phyloP scores from a whole-genome alignment of 2,797 vertebrate species.

The Argyrosomus regius region DNA sequence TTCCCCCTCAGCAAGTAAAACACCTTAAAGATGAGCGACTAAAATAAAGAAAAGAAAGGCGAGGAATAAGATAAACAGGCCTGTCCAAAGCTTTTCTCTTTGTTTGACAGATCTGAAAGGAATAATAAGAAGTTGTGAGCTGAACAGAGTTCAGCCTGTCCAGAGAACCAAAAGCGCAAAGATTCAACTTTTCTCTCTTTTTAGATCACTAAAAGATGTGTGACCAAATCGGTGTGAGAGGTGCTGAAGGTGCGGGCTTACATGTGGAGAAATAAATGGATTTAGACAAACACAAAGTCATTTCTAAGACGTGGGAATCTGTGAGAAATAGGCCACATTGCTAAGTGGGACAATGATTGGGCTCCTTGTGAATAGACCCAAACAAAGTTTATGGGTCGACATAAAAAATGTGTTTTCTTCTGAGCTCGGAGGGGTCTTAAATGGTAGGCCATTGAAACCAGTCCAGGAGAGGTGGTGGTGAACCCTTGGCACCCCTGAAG shows the following conservation, averaged over 20 bases:
- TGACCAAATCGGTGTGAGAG: slow-evolving; percentile 65
- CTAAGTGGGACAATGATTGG: slow-evolving; percentile 78
- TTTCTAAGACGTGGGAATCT: slow-evolving; percentile 78
- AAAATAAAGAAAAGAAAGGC: neutral
- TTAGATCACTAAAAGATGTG: slow-evolving; percentile 36
- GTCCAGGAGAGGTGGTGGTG: slow-evolving; percentile 88
- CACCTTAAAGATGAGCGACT: slow-evolving; percentile 39
- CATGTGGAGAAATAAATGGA: slow-evolving; percentile 62
- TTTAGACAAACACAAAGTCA: slow-evolving; percentile 52
- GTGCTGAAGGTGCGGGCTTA: slow-evolving; percentile 48
- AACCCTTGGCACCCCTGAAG: slow-evolving; percentile 87
- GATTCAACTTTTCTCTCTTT: slow-evolving; percentile 38
- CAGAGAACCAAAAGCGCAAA: slow-evolving; percentile 14
- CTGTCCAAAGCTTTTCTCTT: slow-evolving; percentile 18
- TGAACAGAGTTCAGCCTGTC: slow-evolving; percentile 29
- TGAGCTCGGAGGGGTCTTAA: slow-evolving; percentile 80
- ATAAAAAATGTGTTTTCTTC: slow-evolving; percentile 86
- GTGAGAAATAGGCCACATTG: slow-evolving; percentile 74
- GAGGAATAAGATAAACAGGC: slow-evolving; percentile 30
- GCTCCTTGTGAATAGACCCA: slow-evolving; percentile 74
- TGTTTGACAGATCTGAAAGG: slow-evolving; percentile 47
- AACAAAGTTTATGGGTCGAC: slow-evolving; percentile 83
- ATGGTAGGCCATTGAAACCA: slow-evolving; percentile 83
- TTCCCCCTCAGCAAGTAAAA: slow-evolving; percentile 47
- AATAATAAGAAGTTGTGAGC: slow-evolving; percentile 44